phyloP scores from a whole-genome alignment of 2,888 invertebrate species.

The Mesorhabditis belari region DNA sequence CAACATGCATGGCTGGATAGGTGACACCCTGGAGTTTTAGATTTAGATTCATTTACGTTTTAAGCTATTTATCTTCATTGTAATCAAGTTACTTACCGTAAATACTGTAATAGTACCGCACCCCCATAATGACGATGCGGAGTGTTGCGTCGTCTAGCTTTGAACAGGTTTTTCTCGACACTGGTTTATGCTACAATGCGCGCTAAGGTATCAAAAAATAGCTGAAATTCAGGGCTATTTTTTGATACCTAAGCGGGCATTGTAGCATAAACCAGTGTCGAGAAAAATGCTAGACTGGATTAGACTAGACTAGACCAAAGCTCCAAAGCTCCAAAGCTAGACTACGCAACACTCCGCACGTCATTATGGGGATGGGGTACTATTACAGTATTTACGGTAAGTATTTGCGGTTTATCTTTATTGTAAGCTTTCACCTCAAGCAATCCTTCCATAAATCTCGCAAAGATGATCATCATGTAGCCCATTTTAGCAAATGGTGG shows the following conservation, averaged over 20 bases:
- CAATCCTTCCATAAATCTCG: constrained; percentile 35
- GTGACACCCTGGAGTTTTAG: constrained; percentile 33
- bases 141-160: no score
- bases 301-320: not conserved
- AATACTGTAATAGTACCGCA: no score
- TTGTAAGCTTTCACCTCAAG: constrained; percentile 21
- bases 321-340: not conserved
- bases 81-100: not conserved
- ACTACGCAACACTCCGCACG: no score
- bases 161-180: no score
- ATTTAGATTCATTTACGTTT: not conserved
- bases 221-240: no score
- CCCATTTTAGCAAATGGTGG: constrained; percentile 42
- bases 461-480: constrained; percentile 21
- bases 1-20: constrained; percentile 47
- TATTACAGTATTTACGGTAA: no score
- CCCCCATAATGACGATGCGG: no score
- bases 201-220: no score
- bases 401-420: not conserved
- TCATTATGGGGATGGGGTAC: no score
- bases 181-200: no score
- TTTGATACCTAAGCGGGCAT: no score
- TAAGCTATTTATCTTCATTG: not conserved
- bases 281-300: not conserved
- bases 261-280: no score